Conservation (phyloP, 1,140 invertebrate genomes). For the Platorchestia sp. region DNA sequence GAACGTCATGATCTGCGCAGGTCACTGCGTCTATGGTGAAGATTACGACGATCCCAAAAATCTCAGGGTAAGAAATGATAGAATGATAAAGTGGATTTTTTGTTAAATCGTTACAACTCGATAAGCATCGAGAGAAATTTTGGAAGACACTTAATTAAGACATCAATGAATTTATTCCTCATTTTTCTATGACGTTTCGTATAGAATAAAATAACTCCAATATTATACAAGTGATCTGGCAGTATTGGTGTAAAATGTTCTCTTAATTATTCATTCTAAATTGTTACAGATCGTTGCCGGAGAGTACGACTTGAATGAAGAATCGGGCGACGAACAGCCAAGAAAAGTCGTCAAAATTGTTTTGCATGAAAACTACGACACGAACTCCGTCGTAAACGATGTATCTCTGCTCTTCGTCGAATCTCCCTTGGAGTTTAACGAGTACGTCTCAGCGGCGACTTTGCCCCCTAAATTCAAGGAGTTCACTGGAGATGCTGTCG, state of each 20-base stretch:
- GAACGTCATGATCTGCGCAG: too few relatives aligned
- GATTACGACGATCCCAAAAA: slow-evolving; percentile 61
- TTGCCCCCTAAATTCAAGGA: slow-evolving; percentile 68
- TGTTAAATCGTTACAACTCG: too few relatives aligned
- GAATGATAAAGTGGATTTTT: neutral
- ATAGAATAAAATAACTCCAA: too few relatives aligned
- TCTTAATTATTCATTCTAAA: too few relatives aligned
- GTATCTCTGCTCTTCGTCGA: slow-evolving; percentile 77
- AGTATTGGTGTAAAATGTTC: too few relatives aligned
- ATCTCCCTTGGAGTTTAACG: slow-evolving; percentile 73
- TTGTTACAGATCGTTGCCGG: slow-evolving; percentile 45
- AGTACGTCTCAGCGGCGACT: slow-evolving; percentile 72
- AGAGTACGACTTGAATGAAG: neutral
- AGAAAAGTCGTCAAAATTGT: too few relatives aligned
- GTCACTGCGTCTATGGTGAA: slow-evolving; percentile 71
- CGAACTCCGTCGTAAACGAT: slow-evolving; percentile 72
- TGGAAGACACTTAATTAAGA: too few relatives aligned
- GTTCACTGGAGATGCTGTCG: slow-evolving; percentile 68
- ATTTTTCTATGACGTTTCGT: too few relatives aligned
- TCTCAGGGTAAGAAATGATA: slow-evolving; percentile 56
- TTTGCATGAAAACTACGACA: slow-evolving; percentile 45
- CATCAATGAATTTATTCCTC: too few relatives aligned
- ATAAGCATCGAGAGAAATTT: too few relatives aligned
- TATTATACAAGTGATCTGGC: too few relatives aligned
- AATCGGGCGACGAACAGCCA: too few relatives aligned